Evolutionary conservation across 2,113 vertebrate species (phyloP).

Genomic region (Microtus oregoni): DNA sequence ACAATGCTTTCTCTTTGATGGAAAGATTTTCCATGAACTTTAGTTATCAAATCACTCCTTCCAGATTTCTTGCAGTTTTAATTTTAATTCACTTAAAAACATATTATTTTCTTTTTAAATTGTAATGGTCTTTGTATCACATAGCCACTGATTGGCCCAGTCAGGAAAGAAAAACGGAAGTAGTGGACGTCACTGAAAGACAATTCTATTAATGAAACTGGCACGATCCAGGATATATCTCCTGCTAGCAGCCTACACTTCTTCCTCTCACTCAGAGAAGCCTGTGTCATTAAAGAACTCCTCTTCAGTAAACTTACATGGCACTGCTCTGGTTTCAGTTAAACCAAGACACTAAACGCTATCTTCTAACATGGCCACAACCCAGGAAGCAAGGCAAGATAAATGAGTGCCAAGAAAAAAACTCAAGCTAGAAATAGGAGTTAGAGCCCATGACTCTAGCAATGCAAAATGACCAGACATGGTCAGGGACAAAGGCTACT

Average conservation of each 20-base stretch:
- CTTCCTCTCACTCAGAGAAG: neutral
- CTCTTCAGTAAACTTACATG: neutral
- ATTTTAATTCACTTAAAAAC: constrained; percentile 30
- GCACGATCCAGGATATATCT: neutral
- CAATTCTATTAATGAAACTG: neutral
- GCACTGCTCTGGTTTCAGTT: neutral
- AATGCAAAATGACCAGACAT: neutral
- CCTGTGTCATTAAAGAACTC: neutral
- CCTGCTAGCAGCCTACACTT: neutral
- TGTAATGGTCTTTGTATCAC: neutral
- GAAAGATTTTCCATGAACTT: constrained; percentile 18
- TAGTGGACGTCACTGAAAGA: neutral
- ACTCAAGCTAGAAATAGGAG: constrained; percentile 26
- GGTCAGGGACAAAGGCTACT: neutral
- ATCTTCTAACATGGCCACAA: neutral
- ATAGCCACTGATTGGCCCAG: neutral
- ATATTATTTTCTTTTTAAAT: neutral
- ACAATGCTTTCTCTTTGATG: neutral
- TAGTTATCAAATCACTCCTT: neutral
- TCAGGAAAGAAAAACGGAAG: constrained; percentile 10
- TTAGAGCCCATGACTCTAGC: neutral
- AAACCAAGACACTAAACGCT: constrained; percentile 19
- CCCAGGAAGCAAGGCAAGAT: neutral
- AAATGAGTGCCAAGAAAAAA: constrained; percentile 13
- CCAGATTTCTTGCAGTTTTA: constrained; percentile 31